Evolutionary conservation across 2,888 invertebrate genomes (phyloP), one percentile per base, ranked within the genome.

Genomic region (Trichopria drosophilae): DNA sequence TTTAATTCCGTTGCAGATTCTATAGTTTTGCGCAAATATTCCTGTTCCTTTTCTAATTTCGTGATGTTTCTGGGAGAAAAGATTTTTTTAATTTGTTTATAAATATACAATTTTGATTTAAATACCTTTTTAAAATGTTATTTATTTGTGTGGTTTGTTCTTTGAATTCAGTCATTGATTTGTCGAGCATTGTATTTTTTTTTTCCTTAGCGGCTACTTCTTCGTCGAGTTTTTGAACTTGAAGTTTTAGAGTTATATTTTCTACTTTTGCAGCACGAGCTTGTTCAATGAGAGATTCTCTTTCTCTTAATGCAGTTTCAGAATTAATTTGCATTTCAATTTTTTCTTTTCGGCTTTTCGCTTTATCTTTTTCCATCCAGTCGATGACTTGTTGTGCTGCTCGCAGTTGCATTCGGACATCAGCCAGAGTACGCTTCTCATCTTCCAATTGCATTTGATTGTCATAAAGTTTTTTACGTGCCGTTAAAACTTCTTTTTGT

Each of bases 21-120:
- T 9, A 63, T 53, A 9, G 61, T 64, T 46, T 67, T 60, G 18
- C 48, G 34, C 18, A 74, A 48, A n/a, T 58, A 42, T n/a, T 63
- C 55, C 24, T 72, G 68, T 40, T 74, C 72, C 16, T 61, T 57
- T 45, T 60, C 58, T 29, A 73, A 57, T 58, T 69, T 71, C 12
- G 37, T 54, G 15, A 71, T 36, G 48, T 68, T 66, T 24, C 73
- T 73, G 51, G 31, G 58, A 47, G 35, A 45, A 36, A 6, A 35
- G 3, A 6, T 31, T 35, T 37, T 26, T 31, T 35, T 9, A 10
- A 31, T 34, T 15, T 12, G 9, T 29, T 13, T 16, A 32, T 35
- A 41, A 4, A 15, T 10, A 19, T 18, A 42, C n/a, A 19, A 18
- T 2, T 42, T 32, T n/a, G 34, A 15, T 16, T 13, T 34, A 35